Percentiles rank a stretch among this genome's conserved stretches.
Evolutionary conservation across 1,140 invertebrate species (phyloP).

Genomic region (Vanessa tameamea): DNA sequence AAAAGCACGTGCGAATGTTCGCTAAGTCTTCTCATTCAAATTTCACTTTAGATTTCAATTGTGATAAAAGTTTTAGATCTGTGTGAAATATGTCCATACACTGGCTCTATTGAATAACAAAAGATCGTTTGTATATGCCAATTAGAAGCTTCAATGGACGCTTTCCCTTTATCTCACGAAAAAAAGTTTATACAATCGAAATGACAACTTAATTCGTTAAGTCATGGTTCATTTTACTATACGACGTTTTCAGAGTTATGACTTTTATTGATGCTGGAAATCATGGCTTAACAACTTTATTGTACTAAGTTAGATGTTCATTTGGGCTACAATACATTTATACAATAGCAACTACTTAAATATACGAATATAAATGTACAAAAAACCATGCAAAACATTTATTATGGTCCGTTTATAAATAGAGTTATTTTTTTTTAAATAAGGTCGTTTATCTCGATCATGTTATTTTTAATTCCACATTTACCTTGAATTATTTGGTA

Average conservation of each 20-base stretch:
- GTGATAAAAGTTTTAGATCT: constrained; percentile 49
- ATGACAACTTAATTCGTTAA: constrained; percentile 15
- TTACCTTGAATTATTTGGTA: no score
- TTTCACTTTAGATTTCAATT: constrained; percentile 53
- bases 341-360: not conserved
- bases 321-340: constrained; percentile 1
- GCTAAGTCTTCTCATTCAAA: constrained; percentile 40
- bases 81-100: constrained; percentile 51
- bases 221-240: not conserved
- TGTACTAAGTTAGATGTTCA: constrained; percentile 3
- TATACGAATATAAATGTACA: not conserved
- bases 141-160: constrained; percentile 55
- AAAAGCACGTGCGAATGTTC: constrained; percentile 43
- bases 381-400: not conserved
- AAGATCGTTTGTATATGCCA: constrained; percentile 68
- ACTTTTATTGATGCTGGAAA: not conserved
- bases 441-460: no score
- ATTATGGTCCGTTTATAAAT: not conserved
- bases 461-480: no score
- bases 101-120: constrained; percentile 51
- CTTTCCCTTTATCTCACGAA: constrained; percentile 51
- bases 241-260: not conserved
- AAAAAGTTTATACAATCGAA: constrained; percentile 20
- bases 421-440: no score
- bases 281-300: constrained; percentile 9